Conservation (phyloP, 1,140 invertebrate species). For the Neuroterus valhalla region DNA sequence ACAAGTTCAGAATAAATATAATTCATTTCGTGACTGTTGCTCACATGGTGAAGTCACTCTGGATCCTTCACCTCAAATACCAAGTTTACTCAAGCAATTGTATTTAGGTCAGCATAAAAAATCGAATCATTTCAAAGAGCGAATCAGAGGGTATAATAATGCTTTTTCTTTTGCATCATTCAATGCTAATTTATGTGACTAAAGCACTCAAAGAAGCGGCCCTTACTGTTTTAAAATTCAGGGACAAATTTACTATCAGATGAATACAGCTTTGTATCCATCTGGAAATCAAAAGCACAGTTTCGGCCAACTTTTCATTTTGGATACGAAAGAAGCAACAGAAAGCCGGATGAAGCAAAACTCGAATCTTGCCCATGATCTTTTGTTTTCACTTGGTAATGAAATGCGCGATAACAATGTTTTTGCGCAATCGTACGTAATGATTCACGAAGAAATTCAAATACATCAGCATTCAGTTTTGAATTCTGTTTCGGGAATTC, state of each 20-base stretch:
- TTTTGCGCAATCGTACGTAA: too few relatives aligned
- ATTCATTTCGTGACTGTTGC: constrained; percentile 43
- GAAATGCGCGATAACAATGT: constrained; percentile 27
- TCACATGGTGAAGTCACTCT: constrained; percentile 37
- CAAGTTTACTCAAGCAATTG: constrained; percentile 31
- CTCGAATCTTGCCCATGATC: constrained; percentile 30
- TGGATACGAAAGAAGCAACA: constrained; percentile 36
- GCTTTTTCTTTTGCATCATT: too few relatives aligned
- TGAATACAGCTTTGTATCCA: constrained; percentile 37
- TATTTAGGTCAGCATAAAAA: constrained; percentile 38
- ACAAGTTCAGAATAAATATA: constrained; percentile 38
- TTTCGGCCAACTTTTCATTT: constrained; percentile 40
- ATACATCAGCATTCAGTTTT: not conserved
- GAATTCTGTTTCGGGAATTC: not conserved
- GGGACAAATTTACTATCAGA: too few relatives aligned
- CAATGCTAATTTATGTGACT: constrained; percentile 43
- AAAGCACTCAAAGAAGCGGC: constrained; percentile 4
- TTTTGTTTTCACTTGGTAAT: constrained; percentile 21
- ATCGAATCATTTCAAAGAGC: constrained; percentile 34
- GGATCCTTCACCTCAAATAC: constrained; percentile 31
- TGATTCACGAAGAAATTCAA: constrained; percentile 16
- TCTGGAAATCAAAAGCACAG: constrained; percentile 25
- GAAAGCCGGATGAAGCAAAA: constrained; percentile 18
- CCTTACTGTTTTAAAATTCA: too few relatives aligned
- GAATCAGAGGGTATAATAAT: constrained; percentile 33